Base-by-base conservation (phyloP, 2,113 vertebrate genomes). In the Ramphastos sulfuratus region DNA sequence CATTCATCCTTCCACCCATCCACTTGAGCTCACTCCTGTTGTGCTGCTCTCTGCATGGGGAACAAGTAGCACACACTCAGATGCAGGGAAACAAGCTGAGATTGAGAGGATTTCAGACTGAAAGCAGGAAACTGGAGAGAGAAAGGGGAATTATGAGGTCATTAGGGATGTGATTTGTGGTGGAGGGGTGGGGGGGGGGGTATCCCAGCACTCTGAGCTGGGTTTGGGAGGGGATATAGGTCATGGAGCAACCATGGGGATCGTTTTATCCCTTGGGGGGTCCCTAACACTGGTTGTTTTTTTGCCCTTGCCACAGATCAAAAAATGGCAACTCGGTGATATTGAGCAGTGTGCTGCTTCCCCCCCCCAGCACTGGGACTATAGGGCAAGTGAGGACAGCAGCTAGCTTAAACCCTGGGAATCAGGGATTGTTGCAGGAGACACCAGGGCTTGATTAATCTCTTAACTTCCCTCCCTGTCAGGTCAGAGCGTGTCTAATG, bases 371-470 rank as follows among this genome's bases (percentile, higher is more conserved):
- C 71, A 12, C 35, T 59, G 70, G 81, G 63, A 56, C 55, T 35
- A 13, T 74, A 74, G 87, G 92, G 87, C 91, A 92, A 82, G 75
- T 60, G 64, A 92, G 85, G 91, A 93, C 91, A 96, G 54, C 72
- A 94, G 31, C 27, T 60, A 56, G 82, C 10, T 93, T 91, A 91
- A 95, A 89, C 7, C 60, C 67, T 44, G 69, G 60, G 60, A 89
- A 94, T 66, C 42, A 76, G 84, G 87, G 71, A 76, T 60, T 96
- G 78, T 4, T 54, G 15, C 21, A 28, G 63, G 77, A 82, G 7
- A 54, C 19, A 54, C 19, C 42, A 92, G 59, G n/a, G 31, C 46
- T 89, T 89, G 46, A 92, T 74, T 87, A 87, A 93, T 87, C 78
- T 67, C 80, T 60, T 73, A 23, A 79, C 4, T 89, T 81, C 25